Base-by-base conservation (phyloP, 2,888 invertebrate species). In the Pediacus dermestoides region DNA sequence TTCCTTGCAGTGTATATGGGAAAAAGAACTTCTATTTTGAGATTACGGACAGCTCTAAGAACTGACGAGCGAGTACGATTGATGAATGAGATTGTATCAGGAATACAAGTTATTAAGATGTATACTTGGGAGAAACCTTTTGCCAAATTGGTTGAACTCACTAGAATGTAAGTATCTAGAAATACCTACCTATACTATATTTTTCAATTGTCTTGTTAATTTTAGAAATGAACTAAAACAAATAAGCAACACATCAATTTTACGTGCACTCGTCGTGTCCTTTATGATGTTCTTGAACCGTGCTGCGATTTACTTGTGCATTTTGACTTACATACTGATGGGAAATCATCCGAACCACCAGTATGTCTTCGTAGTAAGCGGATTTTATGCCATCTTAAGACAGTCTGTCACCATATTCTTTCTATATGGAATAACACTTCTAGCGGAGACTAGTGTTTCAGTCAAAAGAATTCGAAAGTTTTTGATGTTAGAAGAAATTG, bases 321-420 rank as follows among this genome's bases (percentile, higher is more conserved):
- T 93, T 37, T 71, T 89, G 18, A 77, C 82, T 1, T 88, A 78
- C 61, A 80, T 83, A 16, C 67, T 86, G 16, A 71, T 80, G 1
- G 82, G 82, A 15, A 71, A 82, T 50, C 67, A 77, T 53, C 76
- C 92, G 50, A 82, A 80, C 3, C 83, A 92, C 4, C 85, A 89
- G 60, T 77, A 76, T 61, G 87, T 89, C 11, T 91, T 90, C 67
- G 85, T 91, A 36, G 77, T 89, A 34, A 85, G 89, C 8, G 85
- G 91, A 4, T 85, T 91, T 65, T 91, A 88, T 70, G 91, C 90
- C 57, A 84, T 88, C 34, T 70, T 92, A 39, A 76, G 89, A 15
- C 82, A 87, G 56, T 82, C 85, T 7, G 87, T 91, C 84, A 88
- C 88, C 0, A 83, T 91, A n/a, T 90, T 87, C 71, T 86, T 92